Base-by-base conservation (phyloP, 2,797 vertebrate genomes). In the Acipenser ruthenus region DNA sequence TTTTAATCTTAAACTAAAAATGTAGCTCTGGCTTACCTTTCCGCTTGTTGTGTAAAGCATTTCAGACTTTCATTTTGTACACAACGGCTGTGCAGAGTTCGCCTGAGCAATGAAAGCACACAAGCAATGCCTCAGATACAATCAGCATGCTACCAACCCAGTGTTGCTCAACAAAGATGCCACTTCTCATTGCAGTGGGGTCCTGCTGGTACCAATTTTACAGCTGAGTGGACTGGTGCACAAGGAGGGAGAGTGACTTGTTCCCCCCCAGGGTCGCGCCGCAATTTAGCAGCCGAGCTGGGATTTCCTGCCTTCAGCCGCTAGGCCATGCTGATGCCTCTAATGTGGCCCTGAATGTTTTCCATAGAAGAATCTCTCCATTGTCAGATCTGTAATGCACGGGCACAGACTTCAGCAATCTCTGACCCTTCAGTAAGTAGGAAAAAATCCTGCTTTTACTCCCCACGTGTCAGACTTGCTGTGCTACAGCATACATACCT, bases 131-230 rank as follows among this genome's bases (percentile, higher is more conserved):
- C 37, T 37, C 37, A 37, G 37, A 37, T 37, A 37, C 37, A 37
- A 37, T 37, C 37, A 37, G 37, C 37, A 37, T 37, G 37, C 1
- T 37, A 37, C 37, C 37, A 37, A 85, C 79, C 78, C 74, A 37
- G 72, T 72, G 82, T 81, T 78, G 80, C 82, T 80, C 79, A 70
- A 77, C 76, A 77, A 83, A 82, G 77, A 70, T 1, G 60, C 74
- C 12, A 67, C 60, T 51, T 60, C 52, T 60, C 23, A 71, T 62
- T 67, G 64, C 60, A 66, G 65, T 69, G 63, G 13, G 61, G 55
- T 64, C 15, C 61, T 55, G 70, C 67, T 62, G 8, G 67, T 74
- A 60, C 67, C 37, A 74, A 70, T 62, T 62, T 62, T 62, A 9
- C 47, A 62, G 60, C 18, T 62, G 60, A 62, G 47, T 48, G 47